Conservation (phyloP, 2,113 vertebrate genomes). For the Brachionichthys hirsutus region DNA sequence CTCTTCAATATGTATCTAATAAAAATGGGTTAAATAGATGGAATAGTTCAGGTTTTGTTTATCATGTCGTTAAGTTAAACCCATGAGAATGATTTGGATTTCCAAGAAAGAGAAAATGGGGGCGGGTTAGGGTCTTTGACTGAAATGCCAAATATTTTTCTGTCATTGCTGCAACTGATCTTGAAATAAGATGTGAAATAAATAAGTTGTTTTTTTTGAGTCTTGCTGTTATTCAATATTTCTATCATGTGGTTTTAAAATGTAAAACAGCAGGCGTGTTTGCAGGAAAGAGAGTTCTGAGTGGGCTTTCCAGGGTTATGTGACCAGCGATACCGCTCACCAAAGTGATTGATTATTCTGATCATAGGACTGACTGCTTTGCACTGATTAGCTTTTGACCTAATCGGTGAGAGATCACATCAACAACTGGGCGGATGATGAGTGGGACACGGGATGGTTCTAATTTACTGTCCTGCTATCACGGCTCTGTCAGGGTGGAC, state of each 20-base stretch:
- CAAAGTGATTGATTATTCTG: slow-evolving; percentile 68
- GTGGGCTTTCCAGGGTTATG: slow-evolving; percentile 22
- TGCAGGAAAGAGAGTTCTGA: slow-evolving; percentile 19
- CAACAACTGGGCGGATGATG: slow-evolving; percentile 45
- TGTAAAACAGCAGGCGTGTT: slow-evolving; percentile 38
- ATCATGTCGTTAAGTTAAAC: slow-evolving; percentile 64
- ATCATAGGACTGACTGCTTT: slow-evolving; percentile 50
- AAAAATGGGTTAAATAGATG: slow-evolving; percentile 71
- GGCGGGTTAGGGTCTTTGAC: too few relatives aligned
- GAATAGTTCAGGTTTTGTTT: slow-evolving; percentile 66
- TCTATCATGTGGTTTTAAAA: slow-evolving; percentile 15
- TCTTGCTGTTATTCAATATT: slow-evolving; percentile 26
- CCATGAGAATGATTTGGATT: slow-evolving; percentile 62
- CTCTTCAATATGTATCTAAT: slow-evolving; percentile 70
- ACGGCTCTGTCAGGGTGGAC: slow-evolving; percentile 46
- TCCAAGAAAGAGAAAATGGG: slow-evolving; percentile 28
- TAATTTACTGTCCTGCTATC: slow-evolving; percentile 73
- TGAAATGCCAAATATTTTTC: slow-evolving; percentile 36
- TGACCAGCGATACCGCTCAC: slow-evolving; percentile 37
- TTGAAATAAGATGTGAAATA: slow-evolving; percentile 24
- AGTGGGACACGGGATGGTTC: slow-evolving; percentile 35
- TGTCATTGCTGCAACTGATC: slow-evolving; percentile 7
- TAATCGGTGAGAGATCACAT: slow-evolving; percentile 57
- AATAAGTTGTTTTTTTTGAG: slow-evolving; percentile 34
- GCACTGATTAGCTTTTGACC: slow-evolving; percentile 65